Evolutionary conservation across 2,113 vertebrate species (phyloP).

Genomic region (Oreotrochilus melanogaster): DNA sequence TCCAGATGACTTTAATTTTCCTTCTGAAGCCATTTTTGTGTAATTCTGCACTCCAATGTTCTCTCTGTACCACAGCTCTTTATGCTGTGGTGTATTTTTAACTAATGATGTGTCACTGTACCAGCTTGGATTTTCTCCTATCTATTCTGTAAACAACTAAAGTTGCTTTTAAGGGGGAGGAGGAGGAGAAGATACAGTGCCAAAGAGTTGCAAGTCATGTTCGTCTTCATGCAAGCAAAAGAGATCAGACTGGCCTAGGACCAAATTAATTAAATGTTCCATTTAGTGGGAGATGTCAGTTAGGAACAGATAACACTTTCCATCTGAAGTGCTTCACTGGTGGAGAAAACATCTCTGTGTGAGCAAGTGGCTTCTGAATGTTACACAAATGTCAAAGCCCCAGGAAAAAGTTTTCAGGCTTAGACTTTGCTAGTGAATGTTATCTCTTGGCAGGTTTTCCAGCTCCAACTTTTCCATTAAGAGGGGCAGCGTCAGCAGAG

Average conservation of each 20-base stretch:
- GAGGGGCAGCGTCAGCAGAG: neutral
- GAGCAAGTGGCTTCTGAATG: slow-evolving; percentile 37
- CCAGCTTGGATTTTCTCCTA: slow-evolving; percentile 50
- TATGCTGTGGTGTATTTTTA: slow-evolving; percentile 44
- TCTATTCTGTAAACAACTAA: slow-evolving; percentile 68
- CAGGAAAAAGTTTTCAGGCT: neutral
- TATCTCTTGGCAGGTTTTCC: neutral
- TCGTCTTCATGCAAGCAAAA: slow-evolving; percentile 6
- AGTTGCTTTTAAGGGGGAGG: slow-evolving; percentile 46
- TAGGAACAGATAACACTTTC: slow-evolving; percentile 54
- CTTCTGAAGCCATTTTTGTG: neutral
- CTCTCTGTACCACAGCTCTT: slow-evolving; percentile 33
- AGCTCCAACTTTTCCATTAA: neutral
- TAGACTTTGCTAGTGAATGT: neutral
- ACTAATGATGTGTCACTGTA: slow-evolving; percentile 48
- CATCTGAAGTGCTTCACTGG: slow-evolving; percentile 37
- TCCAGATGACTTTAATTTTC: slow-evolving; percentile 55
- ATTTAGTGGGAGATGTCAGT: slow-evolving; percentile 68
- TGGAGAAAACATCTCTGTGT: neutral
- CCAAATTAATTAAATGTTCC: slow-evolving; percentile 68
- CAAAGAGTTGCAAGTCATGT: slow-evolving; percentile 15
- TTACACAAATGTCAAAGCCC: slow-evolving; percentile 37
- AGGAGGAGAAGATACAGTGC: neutral
- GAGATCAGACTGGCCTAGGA: slow-evolving; percentile 35
- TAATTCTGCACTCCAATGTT: slow-evolving; percentile 28